A percentile compares a stretch with the other conserved stretches of the same genome.
phyloP scores from a whole-genome alignment of 2,797 vertebrate species.

The Arrhamphus sclerolepis region DNA sequence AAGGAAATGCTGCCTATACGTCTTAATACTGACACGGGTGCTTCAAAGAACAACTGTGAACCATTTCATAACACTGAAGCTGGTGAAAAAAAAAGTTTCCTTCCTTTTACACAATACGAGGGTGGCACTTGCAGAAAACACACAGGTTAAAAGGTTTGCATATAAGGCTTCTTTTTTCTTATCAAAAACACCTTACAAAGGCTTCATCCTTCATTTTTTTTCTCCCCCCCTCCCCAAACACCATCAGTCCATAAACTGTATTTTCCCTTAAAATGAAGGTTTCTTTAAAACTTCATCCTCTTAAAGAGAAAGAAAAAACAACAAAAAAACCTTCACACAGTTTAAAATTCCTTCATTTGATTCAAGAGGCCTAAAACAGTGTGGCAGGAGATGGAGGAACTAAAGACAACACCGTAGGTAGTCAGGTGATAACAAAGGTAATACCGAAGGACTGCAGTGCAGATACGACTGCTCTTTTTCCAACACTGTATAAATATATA shows the following conservation, averaged over 20 bases:
- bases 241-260: constrained; percentile 83
- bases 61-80: constrained; percentile 80
- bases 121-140: constrained; percentile 99
- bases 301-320: constrained; percentile 68
- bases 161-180: constrained; percentile 95
- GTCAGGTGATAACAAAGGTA: constrained; percentile 70
- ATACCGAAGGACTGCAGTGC: constrained; percentile 93
- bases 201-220: constrained; percentile 84
- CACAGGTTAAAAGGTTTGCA: constrained; percentile 99
- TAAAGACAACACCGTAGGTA: constrained; percentile 76
- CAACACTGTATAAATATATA: constrained; percentile 99
- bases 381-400: constrained; percentile 87
- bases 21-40: constrained; percentile 99
- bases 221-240: constrained; percentile 56
- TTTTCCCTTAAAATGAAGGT: constrained; percentile 92
- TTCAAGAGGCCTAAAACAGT: constrained; percentile 93
- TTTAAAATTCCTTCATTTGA: constrained; percentile 77
- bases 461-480: constrained; percentile 85
- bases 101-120: constrained; percentile 97
- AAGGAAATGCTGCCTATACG: constrained; percentile 98
- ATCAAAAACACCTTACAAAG: constrained; percentile 96
- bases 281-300: constrained; percentile 84
- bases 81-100: constrained; percentile 76
- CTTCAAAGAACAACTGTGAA: constrained; percentile 97
- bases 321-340: constrained; percentile 86